These are phyloP conservation scores for Bombus breviceps DNA, from an alignment of 1,140 invertebrate genomes.

Conservation along the genomic window DNA sequence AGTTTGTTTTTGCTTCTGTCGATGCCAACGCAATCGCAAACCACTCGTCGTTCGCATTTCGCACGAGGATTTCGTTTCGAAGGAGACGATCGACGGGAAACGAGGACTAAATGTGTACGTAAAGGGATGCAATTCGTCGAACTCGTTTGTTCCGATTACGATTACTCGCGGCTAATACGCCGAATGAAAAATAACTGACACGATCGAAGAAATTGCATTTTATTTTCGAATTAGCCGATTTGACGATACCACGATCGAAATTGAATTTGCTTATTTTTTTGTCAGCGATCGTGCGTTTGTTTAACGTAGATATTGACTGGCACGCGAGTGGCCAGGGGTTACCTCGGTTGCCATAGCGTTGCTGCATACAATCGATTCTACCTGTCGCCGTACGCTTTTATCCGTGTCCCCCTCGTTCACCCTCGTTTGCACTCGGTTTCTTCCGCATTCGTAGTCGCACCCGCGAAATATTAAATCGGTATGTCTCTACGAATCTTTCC, in stretches of 20 bases:
- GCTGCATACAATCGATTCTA: constrained; percentile 70
- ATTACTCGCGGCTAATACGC: background rate
- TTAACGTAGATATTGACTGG: constrained; percentile 66
- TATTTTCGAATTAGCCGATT: background rate
- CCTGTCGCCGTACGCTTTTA: constrained; percentile 48
- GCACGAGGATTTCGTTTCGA: background rate
- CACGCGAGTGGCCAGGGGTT: constrained; percentile 39
- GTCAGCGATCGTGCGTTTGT: background rate
- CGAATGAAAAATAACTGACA: background rate
- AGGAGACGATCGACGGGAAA: background rate
- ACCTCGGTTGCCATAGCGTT: constrained; percentile 72
- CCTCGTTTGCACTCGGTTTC: background rate
- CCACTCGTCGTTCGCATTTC: too few relatives aligned
- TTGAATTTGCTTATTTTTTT: too few relatives aligned
- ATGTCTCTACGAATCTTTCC: too few relatives aligned
- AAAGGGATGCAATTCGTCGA: background rate
- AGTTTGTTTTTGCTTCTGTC: background rate
- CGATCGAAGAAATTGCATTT: background rate
- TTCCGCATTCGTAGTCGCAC: too few relatives aligned
- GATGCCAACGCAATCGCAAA: background rate
- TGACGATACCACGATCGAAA: background rate
- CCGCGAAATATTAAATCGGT: background rate
- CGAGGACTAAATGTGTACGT: background rate
- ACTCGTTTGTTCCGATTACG: too few relatives aligned
- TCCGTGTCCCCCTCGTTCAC: background rate